Base-by-base conservation (phyloP, 1,140 invertebrate genomes). In the Hyles euphorbiae region DNA sequence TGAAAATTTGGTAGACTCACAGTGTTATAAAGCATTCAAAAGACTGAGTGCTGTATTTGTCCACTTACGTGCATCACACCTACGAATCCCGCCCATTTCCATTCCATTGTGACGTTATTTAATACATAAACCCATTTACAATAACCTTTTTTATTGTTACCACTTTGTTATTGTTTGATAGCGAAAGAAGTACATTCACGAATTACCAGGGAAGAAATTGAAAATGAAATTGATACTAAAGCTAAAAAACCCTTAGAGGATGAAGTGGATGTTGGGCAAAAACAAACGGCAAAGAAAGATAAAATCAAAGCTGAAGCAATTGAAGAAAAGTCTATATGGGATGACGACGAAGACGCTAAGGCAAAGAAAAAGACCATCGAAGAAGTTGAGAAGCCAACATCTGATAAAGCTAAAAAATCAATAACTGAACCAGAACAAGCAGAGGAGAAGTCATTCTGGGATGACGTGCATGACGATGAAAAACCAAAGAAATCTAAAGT, bases 121-220 rank as follows among this genome's bases (percentile, higher is more conserved):
- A 74, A 77, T 82, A 73, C 61, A 67, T 66, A 55, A 65, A 34
- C 58, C 57, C 67, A 68, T 68, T 58, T 74, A 67, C 57, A 70
- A 65, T 75, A 67, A 65, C 36, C 65, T 70, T 72, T 70, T 68
- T 81, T 74, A 73, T 70, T 69, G 70, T 81, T 70, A 69, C 65
- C 67, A 71, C 74, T 60, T 63, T 60, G 64, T 75, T 85, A 79
- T 85, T 83, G 72, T 86, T 83, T 60, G 79, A 80, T 89, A 90
- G 87, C 89, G 51, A 85, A 76, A 84, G 88, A 89, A 87, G 79
- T 89, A 68, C 83, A 83, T 78, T 84, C 83, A 70, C 83, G 78
- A 71, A 81, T 89, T 67, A 78, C 71, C 68, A 89, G 84, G 66
- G 84, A 88, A 80, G 71, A 69, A 33, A 53, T 76, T 46, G 79